Conservation (phyloP, 2,113 vertebrate species). For the Neopipo cinnamomea region DNA sequence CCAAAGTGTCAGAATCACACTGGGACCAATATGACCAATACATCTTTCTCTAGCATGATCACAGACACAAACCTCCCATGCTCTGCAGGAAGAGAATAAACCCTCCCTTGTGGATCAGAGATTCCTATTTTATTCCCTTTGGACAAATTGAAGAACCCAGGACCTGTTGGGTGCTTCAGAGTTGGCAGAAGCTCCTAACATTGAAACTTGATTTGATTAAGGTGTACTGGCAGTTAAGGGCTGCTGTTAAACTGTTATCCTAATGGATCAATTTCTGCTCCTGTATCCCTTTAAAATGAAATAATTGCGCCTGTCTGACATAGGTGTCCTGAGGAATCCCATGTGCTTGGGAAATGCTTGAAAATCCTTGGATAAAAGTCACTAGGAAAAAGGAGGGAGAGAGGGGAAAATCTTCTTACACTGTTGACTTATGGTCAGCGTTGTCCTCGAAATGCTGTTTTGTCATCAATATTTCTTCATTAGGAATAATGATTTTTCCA, state of each 20-base stretch:
- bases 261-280: background rate
- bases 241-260: background rate
- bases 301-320: background rate
- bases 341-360: background rate
- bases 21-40: background rate
- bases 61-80: background rate
- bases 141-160: background rate
- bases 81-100: background rate
- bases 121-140: background rate
- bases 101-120: background rate
- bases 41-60: background rate
- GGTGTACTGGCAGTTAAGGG: background rate
- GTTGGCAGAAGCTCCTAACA: background rate
- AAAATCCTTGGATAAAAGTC: slow-evolving; percentile 31
- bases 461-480: slow-evolving; percentile 73
- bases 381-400: background rate
- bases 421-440: slow-evolving; percentile 54
- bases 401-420: slow-evolving; percentile 2
- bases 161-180: background rate
- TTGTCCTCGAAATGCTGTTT: slow-evolving; percentile 71
- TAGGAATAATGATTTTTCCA: slow-evolving; percentile 73
- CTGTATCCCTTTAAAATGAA: background rate
- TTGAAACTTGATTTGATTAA: background rate
- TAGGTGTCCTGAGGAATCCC: slow-evolving; percentile 7
- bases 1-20: background rate